Evolutionary conservation across 2,888 invertebrate species (phyloP).

Genomic region (Ophion ventricosus): DNA sequence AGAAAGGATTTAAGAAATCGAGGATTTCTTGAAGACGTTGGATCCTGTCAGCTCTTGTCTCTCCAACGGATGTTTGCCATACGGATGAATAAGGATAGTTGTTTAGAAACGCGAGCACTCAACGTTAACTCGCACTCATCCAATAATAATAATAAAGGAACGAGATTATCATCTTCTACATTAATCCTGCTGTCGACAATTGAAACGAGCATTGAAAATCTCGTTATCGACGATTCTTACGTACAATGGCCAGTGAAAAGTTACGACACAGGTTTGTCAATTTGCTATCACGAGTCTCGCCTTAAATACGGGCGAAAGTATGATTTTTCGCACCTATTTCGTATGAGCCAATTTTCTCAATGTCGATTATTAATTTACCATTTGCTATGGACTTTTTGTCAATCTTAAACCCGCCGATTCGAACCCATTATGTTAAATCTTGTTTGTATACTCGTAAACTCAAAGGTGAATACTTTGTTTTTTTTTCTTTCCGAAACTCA

Average conservation of each 20-base stretch:
- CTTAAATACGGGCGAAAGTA: background rate
- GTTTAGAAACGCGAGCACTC: constrained; percentile 47
- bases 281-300: background rate
- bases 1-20: background rate
- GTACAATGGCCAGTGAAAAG: constrained; percentile 80
- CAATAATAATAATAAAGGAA: background rate
- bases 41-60: constrained; percentile 9
- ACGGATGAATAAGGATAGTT: constrained; percentile 60
- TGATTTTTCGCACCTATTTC: background rate
- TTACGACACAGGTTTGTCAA: constrained; percentile 76
- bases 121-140: background rate
- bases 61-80: constrained; percentile 67
- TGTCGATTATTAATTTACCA: too few relatives aligned
- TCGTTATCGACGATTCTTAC: constrained; percentile 53
- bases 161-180: background rate
- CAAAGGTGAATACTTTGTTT: too few relatives aligned
- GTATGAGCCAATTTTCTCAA: background rate
- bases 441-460: too few relatives aligned
- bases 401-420: too few relatives aligned
- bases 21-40: constrained; percentile 23
- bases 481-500: too few relatives aligned
- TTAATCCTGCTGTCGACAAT: constrained; percentile 3
- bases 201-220: constrained; percentile 32
- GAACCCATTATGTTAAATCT: too few relatives aligned
- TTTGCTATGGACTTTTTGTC: too few relatives aligned